Base-by-base conservation (phyloP, 2,797 vertebrate species). In the Phoeniculus purpureus region DNA sequence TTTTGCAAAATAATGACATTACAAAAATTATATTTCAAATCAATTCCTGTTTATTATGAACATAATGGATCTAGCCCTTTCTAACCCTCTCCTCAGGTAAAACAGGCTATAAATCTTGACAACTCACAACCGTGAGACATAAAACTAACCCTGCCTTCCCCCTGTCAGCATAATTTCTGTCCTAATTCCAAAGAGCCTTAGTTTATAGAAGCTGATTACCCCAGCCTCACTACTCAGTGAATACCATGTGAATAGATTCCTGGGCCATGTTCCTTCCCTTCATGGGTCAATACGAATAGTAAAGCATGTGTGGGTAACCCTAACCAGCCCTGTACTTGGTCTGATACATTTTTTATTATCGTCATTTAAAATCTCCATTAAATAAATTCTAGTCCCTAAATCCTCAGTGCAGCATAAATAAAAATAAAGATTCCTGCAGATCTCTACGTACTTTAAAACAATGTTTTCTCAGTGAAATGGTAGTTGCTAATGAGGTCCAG, bases 31-130 rank as follows among this genome's bases (percentile, higher is more conserved):
- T 96, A 96, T 95, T 96, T 96, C 85, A 96, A 96, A 96, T 78
- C 94, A 95, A 85, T 95, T 96, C 92, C 97, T 93, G 91, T 96
- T 96, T 97, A 96, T 96, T 95, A 94, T 95, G 96, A 97, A 96
- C 87, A 93, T 92, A 97, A 95, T 97, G 95, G 93, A 97, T 96
- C 97, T 98, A 98, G 97, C 97, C 97, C 97, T 98, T 98, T 97
- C 97, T 97, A 97, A 95, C 93, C 94, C 92, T 96, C 89, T 97
- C 96, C 97, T 97, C 96, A 95, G 95, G 95, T 97, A 95, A 97
- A 97, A 93, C 94, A 96, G 89, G 92, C 96, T 97, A 97, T 94
- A 88, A 76, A 74, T 93, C 94, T 94, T 93, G 91, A 96, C 96
- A 95, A 96, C 95, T 96, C 95, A 93, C 89, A 93, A 96, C 85